Evolutionary conservation across 2,113 vertebrate genomes (phyloP).

Genomic region (Rana temporaria): DNA sequence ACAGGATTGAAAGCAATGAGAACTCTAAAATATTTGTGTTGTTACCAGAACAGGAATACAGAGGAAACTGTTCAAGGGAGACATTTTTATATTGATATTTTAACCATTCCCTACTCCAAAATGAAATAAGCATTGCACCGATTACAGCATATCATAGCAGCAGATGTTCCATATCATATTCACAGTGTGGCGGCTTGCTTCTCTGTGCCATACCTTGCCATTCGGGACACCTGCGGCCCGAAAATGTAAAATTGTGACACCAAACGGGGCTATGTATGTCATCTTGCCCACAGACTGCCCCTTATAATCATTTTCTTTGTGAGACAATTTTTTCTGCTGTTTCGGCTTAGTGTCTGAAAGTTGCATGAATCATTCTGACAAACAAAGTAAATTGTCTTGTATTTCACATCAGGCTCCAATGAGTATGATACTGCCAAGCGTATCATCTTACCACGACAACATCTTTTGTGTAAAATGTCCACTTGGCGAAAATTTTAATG

Average conservation of each 20-base stretch:
- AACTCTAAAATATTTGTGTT: too few relatives aligned
- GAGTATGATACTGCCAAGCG: neutral
- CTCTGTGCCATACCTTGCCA: neutral
- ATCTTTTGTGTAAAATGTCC: conserved; percentile 16
- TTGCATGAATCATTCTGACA: conserved; percentile 18
- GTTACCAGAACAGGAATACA: too few relatives aligned
- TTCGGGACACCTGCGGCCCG: neutral
- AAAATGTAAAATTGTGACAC: neutral
- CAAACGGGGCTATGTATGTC: neutral
- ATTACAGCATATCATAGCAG: neutral
- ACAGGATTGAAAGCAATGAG: too few relatives aligned
- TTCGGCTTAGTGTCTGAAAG: neutral
- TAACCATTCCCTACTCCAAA: too few relatives aligned
- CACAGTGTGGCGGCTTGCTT: neutral
- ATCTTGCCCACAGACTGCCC: conserved; percentile 2
- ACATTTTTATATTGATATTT: too few relatives aligned
- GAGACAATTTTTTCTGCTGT: neutral
- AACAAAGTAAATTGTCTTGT: conserved; percentile 17
- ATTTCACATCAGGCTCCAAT: conserved; percentile 7
- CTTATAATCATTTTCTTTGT: conserved; percentile 13
- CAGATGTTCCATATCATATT: neutral
- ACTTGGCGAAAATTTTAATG: conserved; percentile 4
- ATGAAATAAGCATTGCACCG: too few relatives aligned
- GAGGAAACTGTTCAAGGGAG: too few relatives aligned
- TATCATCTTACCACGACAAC: conserved; percentile 20